Percentiles rank a stretch among this genome's conserved stretches.
Evolutionary conservation across 2,888 invertebrate species (phyloP).

Genomic region (Cheilosia vulpina): DNA sequence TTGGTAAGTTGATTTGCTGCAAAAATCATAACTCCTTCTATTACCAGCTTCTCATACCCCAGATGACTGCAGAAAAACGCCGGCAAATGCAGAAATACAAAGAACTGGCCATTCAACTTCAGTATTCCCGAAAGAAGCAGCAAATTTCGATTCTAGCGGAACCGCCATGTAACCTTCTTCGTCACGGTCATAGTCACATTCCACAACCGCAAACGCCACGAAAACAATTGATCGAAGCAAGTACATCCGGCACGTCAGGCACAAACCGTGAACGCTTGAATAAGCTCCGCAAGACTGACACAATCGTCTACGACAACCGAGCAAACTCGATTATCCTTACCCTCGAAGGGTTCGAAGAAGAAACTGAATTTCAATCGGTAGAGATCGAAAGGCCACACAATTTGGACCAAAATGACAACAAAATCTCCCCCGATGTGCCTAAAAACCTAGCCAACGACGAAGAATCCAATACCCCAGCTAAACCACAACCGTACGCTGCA

Average conservation of each 20-base stretch:
- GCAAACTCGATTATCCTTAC: slow-evolving; percentile 77
- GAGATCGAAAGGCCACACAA: slow-evolving; percentile 50
- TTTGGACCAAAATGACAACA: slow-evolving; percentile 65
- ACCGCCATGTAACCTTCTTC: slow-evolving; percentile 51
- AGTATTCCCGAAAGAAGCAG: slow-evolving; percentile 66
- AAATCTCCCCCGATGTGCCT: slow-evolving; percentile 56
- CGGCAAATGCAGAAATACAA: slow-evolving; percentile 79
- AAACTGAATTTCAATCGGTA: slow-evolving; percentile 63
- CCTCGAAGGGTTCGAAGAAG: slow-evolving; percentile 61
- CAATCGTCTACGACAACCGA: slow-evolving; percentile 80
- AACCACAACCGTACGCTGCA: slow-evolving; percentile 66
- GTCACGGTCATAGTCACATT: slow-evolving; percentile 70
- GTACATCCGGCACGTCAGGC: not conserved
- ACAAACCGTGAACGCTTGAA: slow-evolving; percentile 69
- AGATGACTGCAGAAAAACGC: slow-evolving; percentile 81
- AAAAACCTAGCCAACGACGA: slow-evolving; percentile 53
- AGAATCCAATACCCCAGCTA: slow-evolving; percentile 35
- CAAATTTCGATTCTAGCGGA: slow-evolving; percentile 11
- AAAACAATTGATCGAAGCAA: slow-evolving; percentile 29
- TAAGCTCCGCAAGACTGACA: slow-evolving; percentile 79
- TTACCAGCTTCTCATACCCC: slow-evolving; percentile 16
- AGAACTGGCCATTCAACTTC: slow-evolving; percentile 78
- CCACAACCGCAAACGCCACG: slow-evolving; percentile 60
- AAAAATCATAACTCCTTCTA: not conserved
- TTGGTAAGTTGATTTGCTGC: slow-evolving; percentile 79